These are phyloP conservation scores for Trichechus manatus DNA, from an alignment of 2,113 vertebrate genomes.

Conservation along the genomic window DNA sequence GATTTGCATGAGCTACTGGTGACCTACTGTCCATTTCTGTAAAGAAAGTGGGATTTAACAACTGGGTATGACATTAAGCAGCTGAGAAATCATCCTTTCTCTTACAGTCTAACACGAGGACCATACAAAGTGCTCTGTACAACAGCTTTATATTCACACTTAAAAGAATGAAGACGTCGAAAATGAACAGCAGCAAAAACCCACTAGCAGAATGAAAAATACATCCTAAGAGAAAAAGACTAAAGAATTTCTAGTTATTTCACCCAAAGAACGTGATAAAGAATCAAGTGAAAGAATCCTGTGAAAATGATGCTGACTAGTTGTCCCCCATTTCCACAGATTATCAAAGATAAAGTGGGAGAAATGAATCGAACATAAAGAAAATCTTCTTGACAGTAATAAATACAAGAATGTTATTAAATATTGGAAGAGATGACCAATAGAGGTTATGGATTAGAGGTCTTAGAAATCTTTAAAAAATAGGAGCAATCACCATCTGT, in stretches of 20 bases:
- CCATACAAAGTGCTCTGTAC: neutral
- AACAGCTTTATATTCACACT: neutral
- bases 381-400: slow-evolving; percentile 47
- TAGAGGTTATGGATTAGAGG: slow-evolving; percentile 38
- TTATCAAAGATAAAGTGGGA: slow-evolving; percentile 36
- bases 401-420: slow-evolving; percentile 60
- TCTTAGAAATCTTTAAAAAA: slow-evolving; percentile 67
- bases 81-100: slow-evolving; percentile 22
- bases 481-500: slow-evolving; percentile 64
- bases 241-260: slow-evolving; percentile 50
- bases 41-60: slow-evolving; percentile 14
- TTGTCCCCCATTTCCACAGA: slow-evolving; percentile 3
- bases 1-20: neutral
- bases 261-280: slow-evolving; percentile 1
- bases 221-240: neutral
- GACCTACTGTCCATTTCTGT: neutral
- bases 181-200: neutral
- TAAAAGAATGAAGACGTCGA: slow-evolving; percentile 38
- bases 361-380: neutral
- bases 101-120: neutral
- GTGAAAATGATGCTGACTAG: neutral
- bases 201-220: slow-evolving; percentile 14
- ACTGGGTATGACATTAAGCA: neutral
- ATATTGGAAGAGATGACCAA: slow-evolving; percentile 32
- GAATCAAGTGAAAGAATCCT: slow-evolving; percentile 5